phyloP scores from a whole-genome alignment of 2,888 invertebrate genomes.

The Volucella bombylans region DNA sequence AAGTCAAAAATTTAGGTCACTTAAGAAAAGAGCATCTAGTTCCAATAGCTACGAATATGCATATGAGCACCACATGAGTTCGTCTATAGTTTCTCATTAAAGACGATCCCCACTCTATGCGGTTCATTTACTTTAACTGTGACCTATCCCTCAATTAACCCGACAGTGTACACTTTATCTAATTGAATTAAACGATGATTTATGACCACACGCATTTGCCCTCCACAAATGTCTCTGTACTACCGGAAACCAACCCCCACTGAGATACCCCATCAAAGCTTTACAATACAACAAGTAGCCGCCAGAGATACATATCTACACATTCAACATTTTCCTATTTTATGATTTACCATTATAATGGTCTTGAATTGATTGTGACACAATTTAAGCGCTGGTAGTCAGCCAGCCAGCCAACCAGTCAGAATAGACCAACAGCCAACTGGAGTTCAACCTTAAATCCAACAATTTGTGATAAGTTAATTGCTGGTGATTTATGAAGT shows the following conservation, averaged over 20 bases:
- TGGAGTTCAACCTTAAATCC: slow-evolving; percentile 74
- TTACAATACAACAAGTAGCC: background rate
- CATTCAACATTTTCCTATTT: slow-evolving; percentile 56
- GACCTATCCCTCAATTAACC: slow-evolving; percentile 65
- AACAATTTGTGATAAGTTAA: slow-evolving; percentile 76
- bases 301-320: too few species aligned
- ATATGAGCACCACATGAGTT: too few species aligned
- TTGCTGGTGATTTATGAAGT: slow-evolving; percentile 76
- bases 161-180: slow-evolving; percentile 56
- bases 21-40: too few species aligned
- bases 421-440: slow-evolving; percentile 15
- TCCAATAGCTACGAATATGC: too few species aligned
- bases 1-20: too few species aligned
- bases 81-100: background rate
- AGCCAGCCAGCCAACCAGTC: slow-evolving; percentile 8
- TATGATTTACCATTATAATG: slow-evolving; percentile 64
- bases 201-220: slow-evolving; percentile 47
- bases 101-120: slow-evolving; percentile 17
- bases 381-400: slow-evolving; percentile 26
- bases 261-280: background rate
- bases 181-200: slow-evolving; percentile 73
- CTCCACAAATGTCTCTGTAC: slow-evolving; percentile 8
- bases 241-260: slow-evolving; percentile 25
- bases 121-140: slow-evolving; percentile 33
- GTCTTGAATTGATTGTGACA: slow-evolving; percentile 67